Evolutionary conservation across 2,113 vertebrate species (phyloP).

Genomic region (Solenodon paradoxus): DNA sequence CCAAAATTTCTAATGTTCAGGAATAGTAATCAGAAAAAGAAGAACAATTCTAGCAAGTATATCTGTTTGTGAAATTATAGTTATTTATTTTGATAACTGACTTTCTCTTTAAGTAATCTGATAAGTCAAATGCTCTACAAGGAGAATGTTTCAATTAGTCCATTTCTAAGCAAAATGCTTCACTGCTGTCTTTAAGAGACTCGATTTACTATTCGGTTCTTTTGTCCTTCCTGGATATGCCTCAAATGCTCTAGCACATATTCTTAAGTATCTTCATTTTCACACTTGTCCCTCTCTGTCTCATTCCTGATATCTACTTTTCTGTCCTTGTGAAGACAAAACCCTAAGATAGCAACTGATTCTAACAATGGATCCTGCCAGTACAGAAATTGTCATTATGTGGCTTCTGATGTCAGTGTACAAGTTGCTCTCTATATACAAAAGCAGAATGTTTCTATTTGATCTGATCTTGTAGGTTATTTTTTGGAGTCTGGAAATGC

Average conservation of each 20-base stretch:
- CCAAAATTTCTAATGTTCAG: not conserved
- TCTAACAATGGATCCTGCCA: not conserved
- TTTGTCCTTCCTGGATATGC: not conserved
- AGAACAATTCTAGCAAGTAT: not conserved
- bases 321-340: not conserved
- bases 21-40: slow-evolving; percentile 6
- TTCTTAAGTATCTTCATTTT: not conserved
- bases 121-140: not conserved
- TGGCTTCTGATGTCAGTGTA: not conserved
- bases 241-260: not conserved
- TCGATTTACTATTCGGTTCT: not conserved
- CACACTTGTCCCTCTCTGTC: not conserved
- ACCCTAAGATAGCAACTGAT: not conserved
- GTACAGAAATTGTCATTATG: not conserved
- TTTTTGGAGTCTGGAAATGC: no score
- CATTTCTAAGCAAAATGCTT: slow-evolving; percentile 17
- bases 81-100: not conserved
- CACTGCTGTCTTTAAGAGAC: not conserved
- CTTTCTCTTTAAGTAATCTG: slow-evolving; percentile 29
- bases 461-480: no score
- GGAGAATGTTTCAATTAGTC: not conserved
- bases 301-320: not conserved
- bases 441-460: no score
- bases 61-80: not conserved
- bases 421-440: no score